phyloP scores from a whole-genome alignment of 2,113 vertebrate species.

The Bungarus multicinctus region DNA sequence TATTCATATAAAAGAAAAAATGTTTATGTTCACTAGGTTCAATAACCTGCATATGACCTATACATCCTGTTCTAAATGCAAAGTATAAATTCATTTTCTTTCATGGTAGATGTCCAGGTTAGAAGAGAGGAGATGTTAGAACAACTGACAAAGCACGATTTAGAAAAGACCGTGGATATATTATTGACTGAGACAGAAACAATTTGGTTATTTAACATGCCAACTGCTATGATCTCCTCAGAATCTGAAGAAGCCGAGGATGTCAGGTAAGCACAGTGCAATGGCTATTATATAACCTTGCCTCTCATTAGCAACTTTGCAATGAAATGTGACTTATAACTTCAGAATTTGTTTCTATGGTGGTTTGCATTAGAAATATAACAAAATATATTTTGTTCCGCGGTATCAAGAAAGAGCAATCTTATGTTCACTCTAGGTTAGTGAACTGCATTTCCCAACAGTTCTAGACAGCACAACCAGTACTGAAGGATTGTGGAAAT shows the following conservation, averaged over 20 bases:
- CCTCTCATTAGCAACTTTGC: neutral
- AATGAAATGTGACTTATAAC: neutral
- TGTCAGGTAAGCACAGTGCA: conserved; percentile 68
- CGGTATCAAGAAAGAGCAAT: neutral
- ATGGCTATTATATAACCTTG: neutral
- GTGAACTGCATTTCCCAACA: neutral
- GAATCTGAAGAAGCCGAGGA: conserved; percentile 73
- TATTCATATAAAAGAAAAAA: neutral
- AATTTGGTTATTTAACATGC: conserved; percentile 75
- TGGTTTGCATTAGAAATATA: neutral
- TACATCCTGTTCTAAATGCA: neutral
- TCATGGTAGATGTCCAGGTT: conserved; percentile 61
- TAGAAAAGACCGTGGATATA: conserved; percentile 70
- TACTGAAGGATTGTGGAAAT: neutral
- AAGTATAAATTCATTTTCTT: neutral
- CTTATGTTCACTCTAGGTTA: neutral
- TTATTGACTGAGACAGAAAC: conserved; percentile 78
- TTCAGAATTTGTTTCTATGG: neutral
- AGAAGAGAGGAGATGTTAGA: conserved; percentile 59
- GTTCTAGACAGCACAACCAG: neutral
- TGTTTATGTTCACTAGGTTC: neutral
- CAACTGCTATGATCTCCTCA: conserved; percentile 66
- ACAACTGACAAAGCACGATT: conserved; percentile 66
- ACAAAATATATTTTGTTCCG: neutral
- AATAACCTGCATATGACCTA: neutral